Percentiles rank a stretch among this genome's conserved stretches.
Evolutionary conservation across 2,888 invertebrate genomes (phyloP).

Genomic region (Choreutis nemorana): DNA sequence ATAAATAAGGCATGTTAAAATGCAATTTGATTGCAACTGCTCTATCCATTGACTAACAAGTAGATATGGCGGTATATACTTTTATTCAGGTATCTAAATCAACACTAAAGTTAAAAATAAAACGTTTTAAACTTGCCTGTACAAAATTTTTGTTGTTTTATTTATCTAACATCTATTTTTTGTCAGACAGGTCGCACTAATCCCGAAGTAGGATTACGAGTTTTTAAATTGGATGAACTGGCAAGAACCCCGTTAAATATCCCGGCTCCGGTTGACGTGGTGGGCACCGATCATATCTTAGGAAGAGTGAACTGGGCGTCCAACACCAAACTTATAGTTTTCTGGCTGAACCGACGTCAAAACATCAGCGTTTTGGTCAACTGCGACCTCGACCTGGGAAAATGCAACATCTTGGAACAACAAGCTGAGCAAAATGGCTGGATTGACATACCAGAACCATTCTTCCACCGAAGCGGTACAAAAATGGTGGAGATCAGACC

Average conservation of each 20-base stretch:
- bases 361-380: slow-evolving; percentile 70
- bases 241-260: slow-evolving; percentile 38
- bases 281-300: slow-evolving; percentile 71
- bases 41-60: too few relatives aligned
- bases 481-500: slow-evolving; percentile 51
- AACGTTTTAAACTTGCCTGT: too few relatives aligned
- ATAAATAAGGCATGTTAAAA: too few relatives aligned
- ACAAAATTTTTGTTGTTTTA: too few relatives aligned
- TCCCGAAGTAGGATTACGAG: slow-evolving; percentile 73
- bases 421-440: slow-evolving; percentile 72
- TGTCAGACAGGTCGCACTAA: slow-evolving; percentile 75
- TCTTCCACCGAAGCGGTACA: slow-evolving; percentile 51
- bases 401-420: slow-evolving; percentile 45
- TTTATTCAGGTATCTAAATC: too few relatives aligned
- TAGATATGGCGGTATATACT: too few relatives aligned
- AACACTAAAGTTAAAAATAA: too few relatives aligned
- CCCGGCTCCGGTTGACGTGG: slow-evolving; percentile 60
- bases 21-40: too few relatives aligned
- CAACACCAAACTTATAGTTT: slow-evolving; percentile 70
- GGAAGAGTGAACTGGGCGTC: slow-evolving; percentile 79
- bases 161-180: slow-evolving; percentile 9
- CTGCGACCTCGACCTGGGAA: slow-evolving; percentile 55
- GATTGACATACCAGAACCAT: slow-evolving; percentile 69
- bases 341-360: slow-evolving; percentile 89
- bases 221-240: slow-evolving; percentile 57